A percentile compares a stretch with the other conserved stretches of the same genome.
phyloP scores from a whole-genome alignment of 2,888 invertebrate species.

The Stenichneumon culpator region DNA sequence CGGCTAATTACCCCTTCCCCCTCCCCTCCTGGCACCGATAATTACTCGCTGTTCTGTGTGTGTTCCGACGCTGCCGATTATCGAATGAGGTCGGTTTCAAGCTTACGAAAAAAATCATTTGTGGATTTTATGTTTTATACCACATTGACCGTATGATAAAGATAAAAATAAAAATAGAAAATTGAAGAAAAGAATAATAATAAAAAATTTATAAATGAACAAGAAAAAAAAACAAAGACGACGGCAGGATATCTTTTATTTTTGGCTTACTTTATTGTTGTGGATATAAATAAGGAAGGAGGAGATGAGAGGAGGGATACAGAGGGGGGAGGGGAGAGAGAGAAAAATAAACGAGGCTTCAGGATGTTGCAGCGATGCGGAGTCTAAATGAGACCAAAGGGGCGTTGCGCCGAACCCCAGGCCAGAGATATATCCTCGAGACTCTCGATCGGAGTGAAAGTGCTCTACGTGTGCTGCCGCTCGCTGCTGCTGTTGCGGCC shows the following conservation, averaged over 20 bases:
- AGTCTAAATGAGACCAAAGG: conserved; percentile 47
- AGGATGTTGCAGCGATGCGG: conserved; percentile 29
- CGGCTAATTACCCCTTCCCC: conserved; percentile 32
- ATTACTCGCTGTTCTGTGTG: conserved; percentile 53
- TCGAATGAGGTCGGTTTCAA: conserved; percentile 56
- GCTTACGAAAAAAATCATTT: conserved; percentile 13
- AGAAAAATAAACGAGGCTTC: conserved; percentile 32
- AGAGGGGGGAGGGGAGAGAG: not conserved
- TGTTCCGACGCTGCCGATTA: conserved; percentile 49
- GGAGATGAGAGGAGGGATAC: not conserved
- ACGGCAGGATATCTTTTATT: not conserved
- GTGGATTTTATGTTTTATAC: not conserved
- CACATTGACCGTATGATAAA: not conserved
- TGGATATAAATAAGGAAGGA: conserved; percentile 22
- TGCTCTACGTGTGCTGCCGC: conserved; percentile 34
- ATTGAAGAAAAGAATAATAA: conserved; percentile 4
- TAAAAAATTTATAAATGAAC: conserved; percentile 3
- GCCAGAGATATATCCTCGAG: conserved; percentile 42
- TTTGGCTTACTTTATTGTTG: conserved; percentile 10
- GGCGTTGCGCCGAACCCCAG: conserved; percentile 49
- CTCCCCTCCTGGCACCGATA: conserved; percentile 40
- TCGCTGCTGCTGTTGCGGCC: not conserved
- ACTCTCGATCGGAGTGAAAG: conserved; percentile 66
- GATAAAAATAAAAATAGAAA: not conserved
- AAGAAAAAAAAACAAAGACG: conserved; percentile 40